phyloP scores from a whole-genome alignment of 2,113 vertebrate species.

The Anser brachyrhynchus region DNA sequence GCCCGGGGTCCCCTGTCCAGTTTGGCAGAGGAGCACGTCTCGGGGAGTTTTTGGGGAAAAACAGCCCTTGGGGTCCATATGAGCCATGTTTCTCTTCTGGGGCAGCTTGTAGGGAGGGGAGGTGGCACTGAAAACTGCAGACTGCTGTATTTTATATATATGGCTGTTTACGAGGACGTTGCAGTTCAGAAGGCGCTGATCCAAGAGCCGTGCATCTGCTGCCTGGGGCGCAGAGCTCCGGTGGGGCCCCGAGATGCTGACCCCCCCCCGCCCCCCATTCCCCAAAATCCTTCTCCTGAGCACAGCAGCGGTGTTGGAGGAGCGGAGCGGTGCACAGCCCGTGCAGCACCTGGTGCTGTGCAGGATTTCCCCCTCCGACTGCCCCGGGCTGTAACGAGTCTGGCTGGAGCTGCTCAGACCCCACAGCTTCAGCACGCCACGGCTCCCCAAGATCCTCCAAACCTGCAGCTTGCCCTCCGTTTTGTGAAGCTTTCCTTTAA shows the following conservation, averaged over 20 bases:
- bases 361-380: not conserved
- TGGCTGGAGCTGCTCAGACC: fast-evolving
- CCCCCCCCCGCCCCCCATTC: not conserved
- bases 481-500: fast-evolving
- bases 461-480: not conserved
- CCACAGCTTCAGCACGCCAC: fast-evolving
- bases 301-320: not conserved
- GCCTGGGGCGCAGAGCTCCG: too few relatives aligned
- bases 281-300: not conserved
- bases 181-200: too few relatives aligned
- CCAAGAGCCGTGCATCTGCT: not conserved
- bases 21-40: not conserved
- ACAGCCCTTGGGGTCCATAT: fast-evolving
- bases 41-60: not conserved
- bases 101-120: too few relatives aligned
- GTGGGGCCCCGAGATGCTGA: not conserved
- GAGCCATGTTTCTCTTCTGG: not conserved
- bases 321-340: too few relatives aligned
- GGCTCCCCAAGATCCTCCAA: not conserved
- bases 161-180: too few relatives aligned
- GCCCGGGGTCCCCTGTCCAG: not conserved
- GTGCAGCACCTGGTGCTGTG: too few relatives aligned
- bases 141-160: not conserved
- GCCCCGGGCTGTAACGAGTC: not conserved
- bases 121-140: not conserved